Conservation (phyloP, 2,113 vertebrate species). For the Marmota monax region DNA sequence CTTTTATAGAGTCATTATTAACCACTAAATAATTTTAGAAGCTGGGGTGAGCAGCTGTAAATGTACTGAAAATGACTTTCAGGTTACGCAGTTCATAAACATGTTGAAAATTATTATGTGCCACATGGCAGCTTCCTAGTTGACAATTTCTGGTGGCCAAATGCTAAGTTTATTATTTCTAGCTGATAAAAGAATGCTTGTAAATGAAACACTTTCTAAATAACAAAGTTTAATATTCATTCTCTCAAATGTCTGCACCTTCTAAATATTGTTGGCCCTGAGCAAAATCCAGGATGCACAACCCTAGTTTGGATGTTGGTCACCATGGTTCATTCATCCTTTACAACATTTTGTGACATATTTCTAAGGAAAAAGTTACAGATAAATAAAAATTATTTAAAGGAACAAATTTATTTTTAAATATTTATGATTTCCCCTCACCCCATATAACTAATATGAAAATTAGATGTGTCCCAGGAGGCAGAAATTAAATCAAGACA, state of each 20-base stretch:
- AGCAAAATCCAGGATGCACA: background rate
- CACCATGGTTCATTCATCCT: background rate
- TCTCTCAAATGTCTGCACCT: background rate
- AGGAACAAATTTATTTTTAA: constrained; percentile 36
- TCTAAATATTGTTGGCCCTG: background rate
- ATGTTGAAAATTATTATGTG: background rate
- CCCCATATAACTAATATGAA: background rate
- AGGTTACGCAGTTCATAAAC: background rate
- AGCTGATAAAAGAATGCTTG: background rate
- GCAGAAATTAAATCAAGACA: constrained; percentile 38
- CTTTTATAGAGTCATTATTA: background rate
- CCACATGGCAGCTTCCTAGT: background rate
- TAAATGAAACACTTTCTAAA: constrained; percentile 23
- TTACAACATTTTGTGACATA: constrained; percentile 34
- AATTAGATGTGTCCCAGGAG: constrained; percentile 8
- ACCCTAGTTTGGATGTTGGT: background rate
- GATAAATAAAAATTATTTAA: constrained; percentile 10
- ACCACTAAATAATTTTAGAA: background rate
- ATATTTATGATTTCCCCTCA: background rate
- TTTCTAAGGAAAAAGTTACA: constrained; percentile 20
- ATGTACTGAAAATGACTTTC: background rate
- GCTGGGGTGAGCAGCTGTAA: background rate
- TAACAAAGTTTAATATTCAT: background rate
- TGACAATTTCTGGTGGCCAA: constrained; percentile 20
- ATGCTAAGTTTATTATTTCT: constrained; percentile 40